Conservation (phyloP, 1,140 invertebrate species). For the Spodoptera frugiperda region DNA sequence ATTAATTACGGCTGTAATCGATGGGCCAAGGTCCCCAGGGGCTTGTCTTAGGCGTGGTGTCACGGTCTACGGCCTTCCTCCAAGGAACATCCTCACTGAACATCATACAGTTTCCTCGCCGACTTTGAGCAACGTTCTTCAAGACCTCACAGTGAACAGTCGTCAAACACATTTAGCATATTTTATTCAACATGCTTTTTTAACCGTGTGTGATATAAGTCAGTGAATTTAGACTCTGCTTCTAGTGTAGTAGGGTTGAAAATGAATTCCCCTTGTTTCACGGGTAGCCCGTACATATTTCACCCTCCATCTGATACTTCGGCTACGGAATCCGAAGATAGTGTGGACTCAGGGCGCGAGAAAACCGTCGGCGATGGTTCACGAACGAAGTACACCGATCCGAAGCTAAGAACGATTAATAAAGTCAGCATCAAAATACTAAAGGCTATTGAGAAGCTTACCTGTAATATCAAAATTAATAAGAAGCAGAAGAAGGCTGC, state of each 20-base stretch:
- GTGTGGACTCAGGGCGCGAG: constrained; percentile 73
- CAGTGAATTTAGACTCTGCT: constrained; percentile 18
- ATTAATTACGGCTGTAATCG: constrained; percentile 58
- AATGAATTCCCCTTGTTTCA: constrained; percentile 79
- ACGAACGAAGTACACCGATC: constrained; percentile 80
- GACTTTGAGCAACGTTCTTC: constrained; percentile 66
- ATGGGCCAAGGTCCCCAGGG: constrained; percentile 72
- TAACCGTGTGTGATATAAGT: not conserved
- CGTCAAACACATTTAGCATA: constrained; percentile 29
- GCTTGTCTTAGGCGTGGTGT: constrained; percentile 71
- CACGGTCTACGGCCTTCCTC: constrained; percentile 63
- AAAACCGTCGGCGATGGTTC: constrained; percentile 69
- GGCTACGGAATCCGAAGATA: constrained; percentile 81
- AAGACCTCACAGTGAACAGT: constrained; percentile 62
- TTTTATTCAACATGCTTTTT: not conserved
- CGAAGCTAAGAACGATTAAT: constrained; percentile 81
- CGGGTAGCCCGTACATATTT: constrained; percentile 78
- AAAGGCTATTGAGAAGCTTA: constrained; percentile 78
- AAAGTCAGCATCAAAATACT: constrained; percentile 83
- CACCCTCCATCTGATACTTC: constrained; percentile 80
- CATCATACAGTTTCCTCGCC: constrained; percentile 65
- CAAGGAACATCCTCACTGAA: constrained; percentile 42
- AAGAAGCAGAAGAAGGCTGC: constrained; percentile 63
- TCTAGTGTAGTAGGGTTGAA: constrained; percentile 1
- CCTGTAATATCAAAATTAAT: constrained; percentile 76